Conservation (phyloP, 1,140 invertebrate species). For the Tetranychus urticae region DNA sequence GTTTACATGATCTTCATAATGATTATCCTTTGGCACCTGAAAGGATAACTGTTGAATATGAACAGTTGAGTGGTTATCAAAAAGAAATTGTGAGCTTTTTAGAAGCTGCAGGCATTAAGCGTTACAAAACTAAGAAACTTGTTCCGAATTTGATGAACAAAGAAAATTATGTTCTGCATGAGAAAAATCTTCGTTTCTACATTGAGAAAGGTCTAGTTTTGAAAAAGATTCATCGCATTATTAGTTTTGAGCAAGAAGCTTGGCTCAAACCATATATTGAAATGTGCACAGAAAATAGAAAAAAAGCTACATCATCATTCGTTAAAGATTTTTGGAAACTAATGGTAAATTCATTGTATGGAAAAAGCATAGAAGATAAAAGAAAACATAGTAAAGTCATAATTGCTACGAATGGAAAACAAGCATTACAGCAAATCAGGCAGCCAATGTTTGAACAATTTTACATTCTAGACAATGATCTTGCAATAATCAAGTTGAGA, state of each 20-base stretch:
- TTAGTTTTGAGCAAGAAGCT: conserved; percentile 23
- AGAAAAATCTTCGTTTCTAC: conserved; percentile 24
- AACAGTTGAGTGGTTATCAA: conserved; percentile 4
- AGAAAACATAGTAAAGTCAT: conserved; percentile 22
- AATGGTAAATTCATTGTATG: conserved; percentile 25
- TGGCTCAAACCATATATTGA: conserved; percentile 25
- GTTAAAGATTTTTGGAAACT: conserved; percentile 19
- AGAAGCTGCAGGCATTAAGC: neutral
- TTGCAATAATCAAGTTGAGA: conserved; percentile 8
- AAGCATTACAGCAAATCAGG: conserved; percentile 17
- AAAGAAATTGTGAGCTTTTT: conserved; percentile 10
- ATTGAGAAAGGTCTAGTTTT: conserved; percentile 22
- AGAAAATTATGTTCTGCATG: conserved; percentile 26
- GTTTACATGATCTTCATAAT: conserved; percentile 17
- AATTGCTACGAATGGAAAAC: conserved; percentile 17
- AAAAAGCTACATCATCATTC: conserved; percentile 15
- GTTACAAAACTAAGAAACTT: conserved; percentile 1
- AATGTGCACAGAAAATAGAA: conserved; percentile 19
- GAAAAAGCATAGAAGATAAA: conserved; percentile 26
- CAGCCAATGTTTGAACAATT: conserved; percentile 20
- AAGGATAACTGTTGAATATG: neutral
- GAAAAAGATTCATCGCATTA: conserved; percentile 24
- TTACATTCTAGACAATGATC: conserved; percentile 11
- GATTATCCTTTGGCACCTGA: conserved; percentile 22
- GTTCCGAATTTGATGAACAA: conserved; percentile 5